Evolutionary conservation across 2,797 vertebrate genomes (phyloP).

Genomic region (Neolamprologus multifasciatus): DNA sequence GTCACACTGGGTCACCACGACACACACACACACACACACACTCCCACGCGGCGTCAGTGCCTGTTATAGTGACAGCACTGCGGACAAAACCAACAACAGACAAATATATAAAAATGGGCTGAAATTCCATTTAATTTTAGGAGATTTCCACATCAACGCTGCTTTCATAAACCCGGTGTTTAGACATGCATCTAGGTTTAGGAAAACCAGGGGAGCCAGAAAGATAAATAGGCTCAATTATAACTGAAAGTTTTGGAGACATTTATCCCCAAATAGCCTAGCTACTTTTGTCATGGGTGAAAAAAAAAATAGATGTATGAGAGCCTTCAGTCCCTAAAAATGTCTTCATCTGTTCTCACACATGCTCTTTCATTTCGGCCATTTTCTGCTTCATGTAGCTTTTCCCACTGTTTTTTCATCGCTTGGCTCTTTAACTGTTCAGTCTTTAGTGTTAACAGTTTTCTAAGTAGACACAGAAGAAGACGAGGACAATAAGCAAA

Average conservation of each 20-base stretch:
- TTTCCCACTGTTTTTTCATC: neutral
- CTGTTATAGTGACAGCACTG: constrained; percentile 59
- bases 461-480: neutral
- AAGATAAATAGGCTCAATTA: constrained; percentile 64
- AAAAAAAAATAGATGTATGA: constrained; percentile 39
- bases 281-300: constrained; percentile 44
- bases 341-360: constrained; percentile 1
- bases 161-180: constrained; percentile 47
- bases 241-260: constrained; percentile 43
- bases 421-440: neutral
- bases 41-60: constrained; percentile 62
- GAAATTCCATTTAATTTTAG: constrained; percentile 62
- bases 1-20: constrained; percentile 69
- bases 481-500: neutral
- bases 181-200: constrained; percentile 54
- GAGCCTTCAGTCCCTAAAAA: constrained; percentile 23
- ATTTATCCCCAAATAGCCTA: constrained; percentile 44
- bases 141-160: constrained; percentile 60
- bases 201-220: constrained; percentile 60
- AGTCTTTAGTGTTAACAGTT: neutral
- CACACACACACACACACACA: neutral
- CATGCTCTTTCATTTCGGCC: constrained; percentile 1
- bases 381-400: neutral
- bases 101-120: constrained; percentile 61
- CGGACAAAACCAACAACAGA: constrained; percentile 57